Evolutionary conservation across 2,888 invertebrate genomes (phyloP), one percentile per base, ranked within the genome.

Genomic region (Imbricaverruca yamaguchii): DNA sequence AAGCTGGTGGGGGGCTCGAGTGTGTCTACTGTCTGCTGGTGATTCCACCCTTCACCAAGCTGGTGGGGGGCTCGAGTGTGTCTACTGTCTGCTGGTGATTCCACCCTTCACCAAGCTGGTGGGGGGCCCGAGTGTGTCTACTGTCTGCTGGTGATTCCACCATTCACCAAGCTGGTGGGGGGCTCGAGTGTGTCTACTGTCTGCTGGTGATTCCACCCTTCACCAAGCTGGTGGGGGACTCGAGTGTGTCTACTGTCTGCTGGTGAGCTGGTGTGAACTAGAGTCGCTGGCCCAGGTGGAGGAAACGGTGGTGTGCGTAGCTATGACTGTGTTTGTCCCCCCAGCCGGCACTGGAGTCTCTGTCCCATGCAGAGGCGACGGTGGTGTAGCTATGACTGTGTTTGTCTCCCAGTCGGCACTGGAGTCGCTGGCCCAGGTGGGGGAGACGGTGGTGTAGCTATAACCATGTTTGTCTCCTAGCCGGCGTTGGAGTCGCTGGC

Each of bases 231-330:
- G 98, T 99, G 81, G 99, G 99, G 99, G 99, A 0, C 93, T 97
- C 8, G 98, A 99, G 87, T 94, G 91, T 87, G 98, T 98, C 0
- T 94, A 97, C 89, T 97, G 95, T 88, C 90, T 96, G 83, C 90
- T 96, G 86, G 90, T 90, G 85, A 87, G 39, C 39, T 39, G 39
- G 39, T 39, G 39, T 1, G 4, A 4, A 4, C n/a, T n/a, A n/a
- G 99, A 99, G 88, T 96, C 97, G 83, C 89, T 99, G 85, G 97
- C 98, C 11, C 97, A 97, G 0, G 98, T 99, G 0, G 99, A 99
- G 88, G 99, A 99, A 89, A 99, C 99, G 0, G 97, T 99, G 65
- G 99, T 99, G n/a, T 91, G 99, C 4, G 99, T 39, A 39, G 39
- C 39, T 39, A 39, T 39, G 39, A 4, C 39, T 39, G 39, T 39